These are phyloP conservation scores for Petroica traversi DNA, from an alignment of 2,113 vertebrate species.

Conservation along the genomic window DNA sequence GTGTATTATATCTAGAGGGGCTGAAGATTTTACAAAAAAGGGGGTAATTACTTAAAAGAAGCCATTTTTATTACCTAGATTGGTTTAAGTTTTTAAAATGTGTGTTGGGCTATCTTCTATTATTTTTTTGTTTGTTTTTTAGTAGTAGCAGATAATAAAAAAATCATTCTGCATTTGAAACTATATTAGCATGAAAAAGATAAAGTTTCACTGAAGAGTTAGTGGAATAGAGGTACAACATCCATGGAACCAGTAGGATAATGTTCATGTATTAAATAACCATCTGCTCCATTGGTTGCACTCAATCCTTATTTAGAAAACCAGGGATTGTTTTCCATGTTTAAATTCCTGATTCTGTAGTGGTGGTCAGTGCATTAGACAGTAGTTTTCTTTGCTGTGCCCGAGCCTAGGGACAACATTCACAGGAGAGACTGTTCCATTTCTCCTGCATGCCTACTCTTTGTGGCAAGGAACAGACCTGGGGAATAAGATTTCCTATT, in stretches of 20 bases:
- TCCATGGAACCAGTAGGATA: neutral
- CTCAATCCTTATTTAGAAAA: neutral
- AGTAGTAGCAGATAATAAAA: neutral
- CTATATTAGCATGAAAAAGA: neutral
- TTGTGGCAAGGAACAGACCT: neutral
- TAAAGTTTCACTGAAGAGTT: neutral
- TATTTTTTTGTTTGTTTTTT: neutral
- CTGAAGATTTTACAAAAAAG: neutral
- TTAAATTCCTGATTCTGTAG: neutral
- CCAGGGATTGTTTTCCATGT: neutral
- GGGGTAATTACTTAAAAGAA: neutral
- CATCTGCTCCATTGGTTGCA: neutral
- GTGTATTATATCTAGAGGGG: neutral
- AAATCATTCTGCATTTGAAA: neutral
- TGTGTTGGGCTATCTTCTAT: neutral
- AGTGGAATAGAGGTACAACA: neutral
- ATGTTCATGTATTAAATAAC: neutral
- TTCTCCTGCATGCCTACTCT: neutral
- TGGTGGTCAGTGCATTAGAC: neutral
- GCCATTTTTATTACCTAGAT: neutral
- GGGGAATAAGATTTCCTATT: neutral
- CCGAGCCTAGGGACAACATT: neutral
- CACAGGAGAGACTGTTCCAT: neutral
- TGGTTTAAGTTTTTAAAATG: neutral
- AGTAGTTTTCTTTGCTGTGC: neutral